Evolutionary conservation across 2,113 vertebrate genomes (phyloP).

Genomic region (Sclerurus mexicanus): DNA sequence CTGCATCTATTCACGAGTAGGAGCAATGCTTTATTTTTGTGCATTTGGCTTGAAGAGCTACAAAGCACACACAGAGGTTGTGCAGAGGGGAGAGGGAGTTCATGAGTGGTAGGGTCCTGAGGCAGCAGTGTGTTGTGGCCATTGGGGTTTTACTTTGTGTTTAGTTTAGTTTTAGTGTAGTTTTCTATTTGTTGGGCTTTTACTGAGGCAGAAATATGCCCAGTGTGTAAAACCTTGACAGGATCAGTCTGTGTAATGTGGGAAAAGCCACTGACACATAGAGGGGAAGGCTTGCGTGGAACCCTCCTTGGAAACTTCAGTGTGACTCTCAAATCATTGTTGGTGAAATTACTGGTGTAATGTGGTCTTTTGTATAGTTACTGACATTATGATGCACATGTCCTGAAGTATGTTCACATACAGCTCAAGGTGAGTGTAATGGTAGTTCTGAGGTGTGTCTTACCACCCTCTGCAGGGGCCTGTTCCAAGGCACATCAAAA

Average conservation of each 20-base stretch:
- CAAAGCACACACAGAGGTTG: rapidly evolving
- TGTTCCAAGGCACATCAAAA: neutral
- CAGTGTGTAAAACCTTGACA: neutral
- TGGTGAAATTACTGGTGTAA: neutral
- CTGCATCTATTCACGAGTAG: neutral
- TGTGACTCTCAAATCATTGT: neutral
- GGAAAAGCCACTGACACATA: neutral
- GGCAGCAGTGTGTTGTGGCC: neutral
- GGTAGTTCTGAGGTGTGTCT: neutral
- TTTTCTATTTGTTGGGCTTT: neutral
- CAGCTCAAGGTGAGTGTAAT: neutral
- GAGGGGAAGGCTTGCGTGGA: neutral
- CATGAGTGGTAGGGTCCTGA: neutral
- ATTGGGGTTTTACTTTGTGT: neutral
- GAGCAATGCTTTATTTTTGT: neutral
- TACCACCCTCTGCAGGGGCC: neutral
- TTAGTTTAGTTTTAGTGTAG: neutral
- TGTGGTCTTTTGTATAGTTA: neutral
- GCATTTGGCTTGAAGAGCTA: neutral
- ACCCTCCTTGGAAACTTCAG: neutral
- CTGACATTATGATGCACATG: neutral
- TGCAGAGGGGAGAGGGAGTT: neutral
- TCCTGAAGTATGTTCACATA: neutral
- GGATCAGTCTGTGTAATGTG: rapidly evolving
- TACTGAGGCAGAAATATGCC: neutral